Evolutionary conservation across 2,113 vertebrate species (phyloP).

Genomic region (Apus apus): DNA sequence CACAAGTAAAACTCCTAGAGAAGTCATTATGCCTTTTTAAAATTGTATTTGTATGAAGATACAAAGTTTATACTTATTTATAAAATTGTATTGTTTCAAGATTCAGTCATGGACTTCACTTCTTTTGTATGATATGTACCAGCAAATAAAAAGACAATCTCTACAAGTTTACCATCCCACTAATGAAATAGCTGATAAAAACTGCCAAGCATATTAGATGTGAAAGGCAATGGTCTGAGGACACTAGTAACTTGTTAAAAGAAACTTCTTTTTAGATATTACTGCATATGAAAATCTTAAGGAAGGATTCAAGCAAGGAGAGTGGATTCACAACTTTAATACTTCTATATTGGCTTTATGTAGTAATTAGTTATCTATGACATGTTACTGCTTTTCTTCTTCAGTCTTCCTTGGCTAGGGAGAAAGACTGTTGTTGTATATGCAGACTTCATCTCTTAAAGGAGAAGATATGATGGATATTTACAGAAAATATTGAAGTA

Average conservation of each 20-base stretch:
- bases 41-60: background rate
- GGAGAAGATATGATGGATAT: background rate
- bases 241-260: background rate
- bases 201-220: background rate
- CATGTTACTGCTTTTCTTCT: background rate
- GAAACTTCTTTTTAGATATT: background rate
- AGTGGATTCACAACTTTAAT: background rate
- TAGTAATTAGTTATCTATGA: background rate
- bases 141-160: background rate
- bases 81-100: background rate
- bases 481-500: background rate
- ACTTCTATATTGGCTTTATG: background rate
- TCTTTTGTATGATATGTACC: background rate
- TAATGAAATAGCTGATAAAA: background rate
- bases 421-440: background rate
- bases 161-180: background rate
- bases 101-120: fast-evolving
- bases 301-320: background rate
- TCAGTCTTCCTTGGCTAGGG: background rate
- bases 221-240: background rate
- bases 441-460: background rate
- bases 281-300: background rate
- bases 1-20: background rate
- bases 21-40: background rate
- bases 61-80: background rate